These are phyloP conservation scores for Orientallactaga sibirica DNA, from an alignment of 2,797 vertebrate species.

Conservation along the genomic window DNA sequence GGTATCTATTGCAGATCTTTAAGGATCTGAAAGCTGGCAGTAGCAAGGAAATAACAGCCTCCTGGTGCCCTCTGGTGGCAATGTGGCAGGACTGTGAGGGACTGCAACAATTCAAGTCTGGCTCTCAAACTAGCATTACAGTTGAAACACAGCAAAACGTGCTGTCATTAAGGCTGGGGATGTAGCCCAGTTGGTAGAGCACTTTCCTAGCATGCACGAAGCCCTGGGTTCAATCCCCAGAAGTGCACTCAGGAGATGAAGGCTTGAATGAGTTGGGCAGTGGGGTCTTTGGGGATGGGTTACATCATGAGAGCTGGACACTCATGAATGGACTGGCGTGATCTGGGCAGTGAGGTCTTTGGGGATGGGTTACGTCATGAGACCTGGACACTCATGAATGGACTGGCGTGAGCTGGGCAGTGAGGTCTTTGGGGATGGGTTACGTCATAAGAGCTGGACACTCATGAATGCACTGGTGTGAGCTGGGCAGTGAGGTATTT, in stretches of 20 bases:
- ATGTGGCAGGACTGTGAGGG: neutral
- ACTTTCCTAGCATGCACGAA: too few species aligned
- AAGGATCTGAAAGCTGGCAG: neutral
- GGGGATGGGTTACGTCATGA: neutral
- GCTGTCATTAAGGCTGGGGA: too few species aligned
- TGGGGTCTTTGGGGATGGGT: neutral
- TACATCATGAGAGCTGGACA: neutral
- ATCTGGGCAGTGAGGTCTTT: neutral
- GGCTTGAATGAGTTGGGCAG: neutral
- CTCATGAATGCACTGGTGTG: too few species aligned
- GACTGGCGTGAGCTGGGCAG: too few species aligned
- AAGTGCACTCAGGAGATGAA: neutral
- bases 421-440: too few species aligned
- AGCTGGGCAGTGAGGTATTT: too few species aligned
- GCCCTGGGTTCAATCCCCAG: too few species aligned
- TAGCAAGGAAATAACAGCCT: neutral
- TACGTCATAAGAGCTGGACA: too few species aligned
- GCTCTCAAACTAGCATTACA: neutral
- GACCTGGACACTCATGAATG: neutral
- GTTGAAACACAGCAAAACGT: neutral
- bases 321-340: too few species aligned
- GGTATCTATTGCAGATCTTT: neutral
- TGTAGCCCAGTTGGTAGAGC: too few species aligned
- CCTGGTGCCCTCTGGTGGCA: conserved; percentile 68
- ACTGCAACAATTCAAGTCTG: neutral